Evolutionary conservation across 2,888 invertebrate genomes (phyloP), one percentile per base, ranked within the genome.

Genomic region (Hydriomena furcata): DNA sequence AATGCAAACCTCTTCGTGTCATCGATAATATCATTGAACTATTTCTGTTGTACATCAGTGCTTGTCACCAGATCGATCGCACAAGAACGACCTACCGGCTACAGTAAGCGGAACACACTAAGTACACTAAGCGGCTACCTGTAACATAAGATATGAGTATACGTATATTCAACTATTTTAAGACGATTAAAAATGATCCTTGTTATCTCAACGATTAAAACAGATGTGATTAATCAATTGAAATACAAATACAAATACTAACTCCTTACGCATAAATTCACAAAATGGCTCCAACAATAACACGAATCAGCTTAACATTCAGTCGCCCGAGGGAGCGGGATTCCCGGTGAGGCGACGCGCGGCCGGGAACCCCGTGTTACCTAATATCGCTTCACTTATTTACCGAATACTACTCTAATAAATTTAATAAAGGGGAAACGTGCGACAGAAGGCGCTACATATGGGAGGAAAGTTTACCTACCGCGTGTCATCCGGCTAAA

Each of bases 1-100:
- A 86, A 84, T 84, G 82, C 84, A 83, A 79, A 81, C 82, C 80
- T 84, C 76, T 81, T 86, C 82, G 82, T 84, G 82, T 71, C 71
- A 79, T 79, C 80, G 82, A 86, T 84, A 82, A 84, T 79, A 82
- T 71, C 71, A 77, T 72, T 68, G 66, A 81, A 83, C 84, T 84
- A 83, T 82, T 81, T 80, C 68, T 74, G 79, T 66, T 60, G 63
- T 70, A 68, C 63, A 63, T 67, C 65, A 57, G 57, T 62, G 63
- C 66, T 68, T 65, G 58, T 49, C 51, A 49, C 21, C 54, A n/a
- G 58, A 65, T 69, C 60, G 67, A 67, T 51, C 43, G 36, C 20
- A n/a, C n/a, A n/a, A n/a, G n/a, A n/a, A n/a, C n/a, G n/a, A n/a
- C n/a, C n/a, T n/a, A n/a, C n/a, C n/a, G n/a, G n/a, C n/a, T n/a